Conservation (phyloP, 2,797 vertebrate species). For the Nannoperca obscura region DNA sequence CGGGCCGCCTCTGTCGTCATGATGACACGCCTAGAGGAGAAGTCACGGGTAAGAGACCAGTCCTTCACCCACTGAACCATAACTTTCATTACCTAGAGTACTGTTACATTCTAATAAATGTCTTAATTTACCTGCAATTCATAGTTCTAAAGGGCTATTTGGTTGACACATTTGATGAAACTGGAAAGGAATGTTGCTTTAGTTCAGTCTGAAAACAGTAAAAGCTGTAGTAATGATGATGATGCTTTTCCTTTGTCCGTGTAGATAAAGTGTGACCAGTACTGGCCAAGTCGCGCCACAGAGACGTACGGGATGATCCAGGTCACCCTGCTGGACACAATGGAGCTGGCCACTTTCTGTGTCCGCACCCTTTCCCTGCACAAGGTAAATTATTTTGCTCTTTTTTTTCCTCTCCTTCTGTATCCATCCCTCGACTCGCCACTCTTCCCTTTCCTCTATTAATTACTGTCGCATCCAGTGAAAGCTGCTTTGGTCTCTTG, state of each 20-base stretch:
- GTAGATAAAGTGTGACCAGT: conserved; percentile 98
- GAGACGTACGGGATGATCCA: conserved; percentile 96
- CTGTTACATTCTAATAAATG: not conserved
- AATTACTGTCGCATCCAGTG: conserved; percentile 24
- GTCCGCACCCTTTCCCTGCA: conserved; percentile 95
- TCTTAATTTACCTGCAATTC: not conserved
- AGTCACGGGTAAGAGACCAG: conserved; percentile 89
- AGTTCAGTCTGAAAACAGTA: not conserved
- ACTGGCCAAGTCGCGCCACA: conserved; percentile 95
- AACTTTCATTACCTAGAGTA: conserved; percentile 12
- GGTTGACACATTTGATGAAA: not conserved
- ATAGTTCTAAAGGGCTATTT: not conserved
- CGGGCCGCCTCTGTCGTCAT: conserved; percentile 95
- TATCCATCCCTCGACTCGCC: conserved; percentile 27
- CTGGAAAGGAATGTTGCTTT: not conserved
- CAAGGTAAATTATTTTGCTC: conserved; percentile 85
- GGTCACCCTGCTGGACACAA: conserved; percentile 94
- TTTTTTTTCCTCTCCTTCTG: conserved; percentile 13
- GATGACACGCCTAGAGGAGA: conserved; percentile 99
- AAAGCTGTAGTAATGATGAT: not conserved
- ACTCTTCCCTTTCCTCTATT: conserved; percentile 28
- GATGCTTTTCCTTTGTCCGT: conserved; percentile 14
- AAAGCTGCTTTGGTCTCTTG: conserved; percentile 38
- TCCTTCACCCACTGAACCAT: conserved; percentile 31
- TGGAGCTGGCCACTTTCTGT: conserved; percentile 96